Evolutionary conservation across 2,888 invertebrate species (phyloP).

Genomic region (Pomacea canaliculata): DNA sequence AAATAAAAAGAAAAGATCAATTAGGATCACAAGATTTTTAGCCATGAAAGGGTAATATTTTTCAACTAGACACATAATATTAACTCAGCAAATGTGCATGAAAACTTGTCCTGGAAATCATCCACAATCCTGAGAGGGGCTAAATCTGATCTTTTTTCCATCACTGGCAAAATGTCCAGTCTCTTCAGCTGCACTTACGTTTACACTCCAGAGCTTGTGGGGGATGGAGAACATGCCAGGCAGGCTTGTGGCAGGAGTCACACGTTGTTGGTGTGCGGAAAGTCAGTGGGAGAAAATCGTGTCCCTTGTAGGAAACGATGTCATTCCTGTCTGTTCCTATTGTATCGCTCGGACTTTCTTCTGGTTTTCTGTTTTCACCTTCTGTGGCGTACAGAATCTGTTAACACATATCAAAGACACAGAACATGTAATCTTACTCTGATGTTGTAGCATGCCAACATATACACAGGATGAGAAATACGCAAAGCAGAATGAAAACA

Average conservation of each 20-base stretch:
- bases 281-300: constrained; percentile 95
- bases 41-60: no score
- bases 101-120: no score
- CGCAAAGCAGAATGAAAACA: neutral
- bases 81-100: no score
- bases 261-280: constrained; percentile 99
- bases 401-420: constrained; percentile 12
- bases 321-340: constrained; percentile 38
- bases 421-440: neutral
- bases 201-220: constrained; percentile 97
- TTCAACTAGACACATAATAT: no score
- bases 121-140: no score
- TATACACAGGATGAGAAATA: neutral
- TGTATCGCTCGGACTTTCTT: constrained; percentile 56
- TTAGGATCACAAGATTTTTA: no score
- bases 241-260: constrained; percentile 95
- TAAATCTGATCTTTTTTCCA: no score
- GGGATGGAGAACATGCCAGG: constrained; percentile 98
- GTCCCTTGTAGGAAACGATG: constrained; percentile 84
- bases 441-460: neutral
- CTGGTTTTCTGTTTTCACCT: constrained; percentile 79
- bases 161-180: no score
- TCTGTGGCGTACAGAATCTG: constrained; percentile 93
- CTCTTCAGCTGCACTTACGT: constrained; percentile 73
- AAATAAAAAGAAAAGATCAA: no score